Evolutionary conservation across 2,797 vertebrate genomes (phyloP).

Genomic region (Xerus rutilus): DNA sequence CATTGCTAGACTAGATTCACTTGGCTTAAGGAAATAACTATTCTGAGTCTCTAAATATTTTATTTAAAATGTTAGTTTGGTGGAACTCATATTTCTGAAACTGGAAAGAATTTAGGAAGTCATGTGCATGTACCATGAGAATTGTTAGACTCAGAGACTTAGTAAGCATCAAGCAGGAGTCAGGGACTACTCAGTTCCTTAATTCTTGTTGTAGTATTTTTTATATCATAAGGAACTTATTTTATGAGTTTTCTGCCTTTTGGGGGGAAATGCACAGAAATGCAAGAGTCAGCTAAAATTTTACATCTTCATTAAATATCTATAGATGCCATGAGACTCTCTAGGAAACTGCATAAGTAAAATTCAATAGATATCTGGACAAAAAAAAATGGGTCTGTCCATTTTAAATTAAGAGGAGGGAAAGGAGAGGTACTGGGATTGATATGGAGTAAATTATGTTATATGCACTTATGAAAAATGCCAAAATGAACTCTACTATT

Average conservation of each 20-base stretch:
- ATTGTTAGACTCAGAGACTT: neutral
- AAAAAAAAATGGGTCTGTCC: neutral
- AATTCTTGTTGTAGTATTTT: neutral
- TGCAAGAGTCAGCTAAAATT: neutral
- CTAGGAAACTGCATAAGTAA: neutral
- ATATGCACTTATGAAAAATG: too few relatives aligned
- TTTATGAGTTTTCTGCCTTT: neutral
- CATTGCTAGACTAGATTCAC: constrained; percentile 33
- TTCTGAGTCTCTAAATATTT: neutral
- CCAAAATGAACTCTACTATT: too few relatives aligned
- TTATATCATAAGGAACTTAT: neutral
- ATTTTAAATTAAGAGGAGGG: neutral
- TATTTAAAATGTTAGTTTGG: constrained; percentile 67
- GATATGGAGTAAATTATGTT: too few relatives aligned
- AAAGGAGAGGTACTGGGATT: too few relatives aligned
- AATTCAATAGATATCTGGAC: neutral
- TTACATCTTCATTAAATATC: neutral
- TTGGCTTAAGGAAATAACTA: constrained; percentile 55
- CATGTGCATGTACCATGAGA: neutral
- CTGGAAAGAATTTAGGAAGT: constrained; percentile 43
- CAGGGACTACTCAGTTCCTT: neutral
- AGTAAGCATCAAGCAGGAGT: neutral
- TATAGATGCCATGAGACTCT: neutral
- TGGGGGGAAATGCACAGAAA: neutral
- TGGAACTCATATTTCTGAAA: constrained; percentile 13